phyloP scores from a whole-genome alignment of 2,797 vertebrate species.

The Hapalemur alaotrensis region DNA sequence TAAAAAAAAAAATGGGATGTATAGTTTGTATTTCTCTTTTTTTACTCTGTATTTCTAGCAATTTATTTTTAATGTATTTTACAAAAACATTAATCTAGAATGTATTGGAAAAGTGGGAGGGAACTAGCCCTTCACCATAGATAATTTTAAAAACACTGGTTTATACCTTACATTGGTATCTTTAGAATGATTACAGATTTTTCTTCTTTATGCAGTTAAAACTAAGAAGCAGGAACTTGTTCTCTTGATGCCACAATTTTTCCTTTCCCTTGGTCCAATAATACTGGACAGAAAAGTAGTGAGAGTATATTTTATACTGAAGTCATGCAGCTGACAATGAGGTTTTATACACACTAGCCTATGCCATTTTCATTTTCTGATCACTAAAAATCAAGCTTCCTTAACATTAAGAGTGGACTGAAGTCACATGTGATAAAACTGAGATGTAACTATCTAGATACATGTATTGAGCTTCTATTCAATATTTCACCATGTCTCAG shows the following conservation, averaged over 20 bases:
- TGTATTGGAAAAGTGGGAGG: rapidly evolving
- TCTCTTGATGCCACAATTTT: background rate
- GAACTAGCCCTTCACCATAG: background rate
- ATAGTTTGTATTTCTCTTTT: background rate
- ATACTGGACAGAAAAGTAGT: background rate
- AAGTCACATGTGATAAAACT: background rate
- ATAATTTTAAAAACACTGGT: background rate
- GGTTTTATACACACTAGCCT: background rate
- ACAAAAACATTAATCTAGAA: background rate
- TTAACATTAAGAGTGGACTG: background rate
- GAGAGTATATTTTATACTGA: constrained; percentile 10
- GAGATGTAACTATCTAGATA: background rate
- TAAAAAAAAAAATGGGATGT: background rate
- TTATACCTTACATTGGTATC: background rate
- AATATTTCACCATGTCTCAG: background rate
- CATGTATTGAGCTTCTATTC: background rate
- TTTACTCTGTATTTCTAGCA: background rate
- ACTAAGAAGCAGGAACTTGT: background rate
- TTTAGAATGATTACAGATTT: background rate
- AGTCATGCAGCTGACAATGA: background rate
- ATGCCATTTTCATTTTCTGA: constrained; percentile 24
- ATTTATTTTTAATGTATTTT: constrained; percentile 8
- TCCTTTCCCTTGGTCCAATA: background rate
- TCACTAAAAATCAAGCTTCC: constrained; percentile 35
- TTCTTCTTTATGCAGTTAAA: background rate